Base-by-base conservation (phyloP, 2,113 vertebrate species). In the Gobiocypris rarus region DNA sequence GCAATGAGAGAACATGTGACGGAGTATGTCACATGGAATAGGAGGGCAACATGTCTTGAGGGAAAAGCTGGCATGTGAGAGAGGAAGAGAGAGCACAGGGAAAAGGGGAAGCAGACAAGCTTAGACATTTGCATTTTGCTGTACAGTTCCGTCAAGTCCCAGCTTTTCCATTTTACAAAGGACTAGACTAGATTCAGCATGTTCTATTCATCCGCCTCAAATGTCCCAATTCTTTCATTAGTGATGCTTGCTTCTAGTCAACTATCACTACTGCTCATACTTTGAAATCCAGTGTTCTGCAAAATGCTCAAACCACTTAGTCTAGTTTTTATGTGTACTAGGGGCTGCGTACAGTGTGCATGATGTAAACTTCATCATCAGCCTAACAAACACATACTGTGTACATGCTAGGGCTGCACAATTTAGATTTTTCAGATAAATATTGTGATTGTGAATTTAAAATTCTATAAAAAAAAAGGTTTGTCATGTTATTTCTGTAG, bases 131-230 rank as follows among this genome's bases (percentile, higher is more conserved):
- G 69, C 81, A 61, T 28, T 56, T 38, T 38, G 38, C 6, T 38
- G 24, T 28, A 5, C 28, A 19, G n/a, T 76, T 75, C 1, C 9
- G 5, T 9, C 11, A 34, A 54, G 19, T 80, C 28, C 24, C 41
- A 34, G 31, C 4, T 22, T 34, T 56, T 77, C 43, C 14, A 34
- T 85, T 67, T 52, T 26, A 56, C 56, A 59, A 65, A 34, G 43
- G 71, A 73, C 58, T 81, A 70, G 70, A 80, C 38, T 59, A 63
- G 11, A 52, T 85, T 83, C 80, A 85, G 70, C 77, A 34, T 89
- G 48, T 31, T 28, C 69, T 80, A 17, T 50, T 13, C 75, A 52
- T 28, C 48, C 63, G 61, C 61, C 19, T 43, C 70, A 80, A 61
- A 81, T 41, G 74, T 75, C 41, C 59, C 22, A 15, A 63, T 24